These are phyloP conservation scores for Mantis religiosa DNA, from an alignment of 2,888 invertebrate genomes.

Conservation along the genomic window DNA sequence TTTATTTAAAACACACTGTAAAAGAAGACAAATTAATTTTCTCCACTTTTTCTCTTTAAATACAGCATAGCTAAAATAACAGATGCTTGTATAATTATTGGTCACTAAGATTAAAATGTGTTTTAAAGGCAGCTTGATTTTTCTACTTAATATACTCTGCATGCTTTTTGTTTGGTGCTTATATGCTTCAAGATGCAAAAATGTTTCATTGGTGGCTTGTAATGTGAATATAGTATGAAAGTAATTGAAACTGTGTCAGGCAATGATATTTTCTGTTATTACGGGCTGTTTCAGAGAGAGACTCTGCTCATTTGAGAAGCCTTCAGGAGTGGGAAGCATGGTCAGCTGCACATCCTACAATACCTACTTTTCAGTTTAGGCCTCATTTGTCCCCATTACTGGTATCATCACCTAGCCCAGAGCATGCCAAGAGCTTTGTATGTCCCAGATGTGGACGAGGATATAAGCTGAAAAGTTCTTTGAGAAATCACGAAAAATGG, in stretches of 20 bases:
- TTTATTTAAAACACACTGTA: neutral
- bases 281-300: neutral
- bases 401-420: neutral
- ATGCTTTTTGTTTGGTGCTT: neutral
- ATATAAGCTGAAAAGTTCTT: conserved; percentile 81
- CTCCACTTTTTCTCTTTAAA: neutral
- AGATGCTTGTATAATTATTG: too few relatives aligned
- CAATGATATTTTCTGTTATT: neutral
- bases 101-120: too few relatives aligned
- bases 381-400: neutral
- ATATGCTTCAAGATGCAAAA: neutral
- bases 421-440: conserved; percentile 33
- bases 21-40: neutral
- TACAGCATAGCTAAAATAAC: neutral
- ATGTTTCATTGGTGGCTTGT: neutral
- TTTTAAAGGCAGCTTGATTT: neutral
- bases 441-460: conserved; percentile 80
- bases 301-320: neutral
- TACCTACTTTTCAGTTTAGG: conserved; percentile 31
- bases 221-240: neutral
- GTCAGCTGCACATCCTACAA: conserved; percentile 36
- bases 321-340: conserved; percentile 35
- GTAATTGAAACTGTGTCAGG: neutral
- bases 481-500: conserved; percentile 81
- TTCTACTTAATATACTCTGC: neutral